Conservation (phyloP, 2,113 vertebrate genomes). For the Atractosteus spatula region DNA sequence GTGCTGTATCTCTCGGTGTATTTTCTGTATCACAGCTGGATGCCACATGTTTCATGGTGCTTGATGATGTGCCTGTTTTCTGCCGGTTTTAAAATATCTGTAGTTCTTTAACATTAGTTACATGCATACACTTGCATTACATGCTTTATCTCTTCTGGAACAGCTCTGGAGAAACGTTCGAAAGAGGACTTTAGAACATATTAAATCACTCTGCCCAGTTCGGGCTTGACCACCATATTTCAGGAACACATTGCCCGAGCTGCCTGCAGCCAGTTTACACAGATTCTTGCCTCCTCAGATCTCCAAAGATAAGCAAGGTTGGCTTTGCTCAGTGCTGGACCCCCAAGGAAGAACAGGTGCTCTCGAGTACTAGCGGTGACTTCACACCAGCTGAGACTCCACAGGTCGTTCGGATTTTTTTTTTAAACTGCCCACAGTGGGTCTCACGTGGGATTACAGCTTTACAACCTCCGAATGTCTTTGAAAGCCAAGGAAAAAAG, state of each 20-base stretch:
- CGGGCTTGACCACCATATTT: not conserved
- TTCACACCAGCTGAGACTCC: not conserved
- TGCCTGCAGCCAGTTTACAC: conserved; percentile 67
- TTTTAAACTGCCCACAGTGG: conserved; percentile 43
- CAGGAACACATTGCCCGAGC: conserved; percentile 58
- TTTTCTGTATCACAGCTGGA: conserved; percentile 60
- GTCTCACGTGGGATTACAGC: conserved; percentile 53
- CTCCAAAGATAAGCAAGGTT: conserved; percentile 58
- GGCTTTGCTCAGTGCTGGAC: conserved; percentile 57
- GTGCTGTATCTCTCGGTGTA: conserved; percentile 45
- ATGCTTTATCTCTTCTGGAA: too few relatives aligned
- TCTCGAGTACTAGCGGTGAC: conserved; percentile 5
- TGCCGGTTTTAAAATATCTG: conserved; percentile 22
- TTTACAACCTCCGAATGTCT: conserved; percentile 53
- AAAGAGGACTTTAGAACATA: not conserved
- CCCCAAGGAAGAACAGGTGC: conserved; percentile 75
- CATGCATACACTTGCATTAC: too few relatives aligned
- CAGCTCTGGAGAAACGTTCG: not conserved
- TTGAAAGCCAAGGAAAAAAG: conserved; percentile 51
- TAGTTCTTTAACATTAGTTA: not conserved
- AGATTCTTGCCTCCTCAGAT: conserved; percentile 63
- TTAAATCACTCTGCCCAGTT: not conserved
- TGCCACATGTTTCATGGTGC: conserved; percentile 59
- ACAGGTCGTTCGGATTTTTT: conserved; percentile 27
- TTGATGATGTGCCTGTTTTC: conserved; percentile 39